These are phyloP conservation scores for Parotocinclus haroldoi DNA, from an alignment of 2,797 vertebrate species.

Conservation along the genomic window DNA sequence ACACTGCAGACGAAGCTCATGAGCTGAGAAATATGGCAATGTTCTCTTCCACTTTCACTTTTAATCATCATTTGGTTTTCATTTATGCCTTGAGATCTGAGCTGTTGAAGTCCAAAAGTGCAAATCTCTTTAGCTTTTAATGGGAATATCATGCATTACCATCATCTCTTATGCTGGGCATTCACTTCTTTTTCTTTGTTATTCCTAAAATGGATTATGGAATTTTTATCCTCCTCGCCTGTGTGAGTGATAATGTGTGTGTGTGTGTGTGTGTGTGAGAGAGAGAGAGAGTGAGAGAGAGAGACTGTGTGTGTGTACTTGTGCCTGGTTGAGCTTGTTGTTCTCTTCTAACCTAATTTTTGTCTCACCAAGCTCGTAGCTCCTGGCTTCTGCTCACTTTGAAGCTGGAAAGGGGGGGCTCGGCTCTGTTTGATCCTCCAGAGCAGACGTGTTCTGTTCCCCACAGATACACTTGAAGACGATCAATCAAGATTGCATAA, in stretches of 20 bases:
- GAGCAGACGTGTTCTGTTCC: not conserved
- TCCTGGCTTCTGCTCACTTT: conserved; percentile 29
- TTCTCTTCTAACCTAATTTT: conserved; percentile 49
- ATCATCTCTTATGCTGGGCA: too few relatives aligned
- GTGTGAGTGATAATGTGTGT: too few relatives aligned
- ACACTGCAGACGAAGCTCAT: too few relatives aligned
- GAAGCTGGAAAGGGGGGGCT: conserved; percentile 33
- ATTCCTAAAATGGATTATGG: not conserved
- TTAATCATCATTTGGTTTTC: too few relatives aligned
- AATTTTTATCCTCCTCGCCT: not conserved
- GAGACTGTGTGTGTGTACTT: conserved; percentile 11
- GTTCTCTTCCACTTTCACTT: too few relatives aligned
- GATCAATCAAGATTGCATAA: not conserved
- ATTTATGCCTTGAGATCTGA: too few relatives aligned
- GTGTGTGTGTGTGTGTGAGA: too few relatives aligned
- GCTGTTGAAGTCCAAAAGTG: too few relatives aligned
- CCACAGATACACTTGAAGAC: not conserved
- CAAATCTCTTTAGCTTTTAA: too few relatives aligned
- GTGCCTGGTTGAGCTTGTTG: conserved; percentile 18
- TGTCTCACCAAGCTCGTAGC: conserved; percentile 24
- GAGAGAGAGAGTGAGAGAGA: too few relatives aligned
- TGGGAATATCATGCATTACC: too few relatives aligned
- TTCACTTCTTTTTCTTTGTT: not conserved
- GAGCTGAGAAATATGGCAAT: too few relatives aligned
- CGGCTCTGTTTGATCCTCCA: conserved; percentile 23